A percentile compares a stretch with the other conserved stretches of the same genome.
Conservation (phyloP, 2,888 invertebrate genomes). For the Mesorhabditis sp. region DNA sequence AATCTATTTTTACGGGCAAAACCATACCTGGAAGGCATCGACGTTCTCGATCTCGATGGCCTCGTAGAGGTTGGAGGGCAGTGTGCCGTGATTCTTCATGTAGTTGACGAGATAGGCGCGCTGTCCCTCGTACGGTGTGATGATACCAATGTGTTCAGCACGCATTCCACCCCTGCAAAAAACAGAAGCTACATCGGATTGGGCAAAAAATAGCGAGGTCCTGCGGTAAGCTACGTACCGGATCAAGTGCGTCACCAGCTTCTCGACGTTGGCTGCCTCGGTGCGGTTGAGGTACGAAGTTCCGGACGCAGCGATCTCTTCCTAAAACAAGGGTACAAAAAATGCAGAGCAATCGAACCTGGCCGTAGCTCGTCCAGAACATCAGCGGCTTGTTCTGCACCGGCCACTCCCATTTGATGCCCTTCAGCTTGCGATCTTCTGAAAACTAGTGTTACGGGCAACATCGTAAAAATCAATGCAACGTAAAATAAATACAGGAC, state of each 20-base stretch:
- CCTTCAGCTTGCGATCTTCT: conserved; percentile 82
- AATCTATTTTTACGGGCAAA: background rate
- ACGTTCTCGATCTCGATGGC: conserved; percentile 99
- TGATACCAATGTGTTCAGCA: conserved; percentile 91
- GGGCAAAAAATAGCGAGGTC: too few species aligned
- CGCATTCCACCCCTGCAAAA: conserved; percentile 82
- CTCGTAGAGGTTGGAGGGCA: conserved; percentile 87
- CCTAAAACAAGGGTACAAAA: conserved; percentile 59
- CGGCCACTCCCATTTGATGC: conserved; percentile 97
- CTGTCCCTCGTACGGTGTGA: conserved; percentile 96
- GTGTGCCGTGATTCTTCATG: conserved; percentile 95
- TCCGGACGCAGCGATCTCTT: conserved; percentile 96
- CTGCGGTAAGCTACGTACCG: conserved; percentile 15
- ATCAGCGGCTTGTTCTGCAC: conserved; percentile 94
- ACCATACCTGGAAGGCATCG: conserved; percentile 76
- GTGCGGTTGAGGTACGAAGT: conserved; percentile 96
- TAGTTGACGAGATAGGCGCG: conserved; percentile 91
- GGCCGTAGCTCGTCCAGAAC: conserved; percentile 90
- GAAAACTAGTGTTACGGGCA: conserved; percentile 21
- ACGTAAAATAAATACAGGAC: too few species aligned
- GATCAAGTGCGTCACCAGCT: conserved; percentile 77
- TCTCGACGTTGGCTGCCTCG: conserved; percentile 96
- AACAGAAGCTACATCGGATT: background rate
- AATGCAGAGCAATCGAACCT: conserved; percentile 60
- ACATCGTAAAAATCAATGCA: background rate